Percentiles rank a stretch among this genome's conserved stretches.
phyloP scores from a whole-genome alignment of 1,140 invertebrate species.

The Tetramorium simillimum region DNA sequence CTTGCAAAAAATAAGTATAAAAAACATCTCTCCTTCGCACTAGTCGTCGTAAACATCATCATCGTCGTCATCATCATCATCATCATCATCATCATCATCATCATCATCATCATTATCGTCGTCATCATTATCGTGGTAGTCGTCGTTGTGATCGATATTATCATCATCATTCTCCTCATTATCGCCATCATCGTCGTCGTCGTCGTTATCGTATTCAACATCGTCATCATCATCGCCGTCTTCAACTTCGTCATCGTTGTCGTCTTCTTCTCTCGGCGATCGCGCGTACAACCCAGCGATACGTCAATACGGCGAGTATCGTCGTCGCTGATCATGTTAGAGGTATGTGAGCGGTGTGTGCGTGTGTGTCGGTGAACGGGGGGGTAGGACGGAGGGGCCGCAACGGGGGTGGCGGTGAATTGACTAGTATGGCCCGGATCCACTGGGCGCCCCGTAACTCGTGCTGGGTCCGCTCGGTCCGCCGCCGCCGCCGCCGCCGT shows the following conservation, averaged over 20 bases:
- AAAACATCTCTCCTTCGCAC: slow-evolving; percentile 77
- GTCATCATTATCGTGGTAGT: slow-evolving; percentile 73
- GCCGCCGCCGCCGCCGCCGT: slow-evolving; percentile 80
- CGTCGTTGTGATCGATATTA: slow-evolving; percentile 52
- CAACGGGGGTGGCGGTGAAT: slow-evolving; percentile 69
- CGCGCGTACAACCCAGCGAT: slow-evolving; percentile 48
- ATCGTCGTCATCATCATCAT: slow-evolving; percentile 46
- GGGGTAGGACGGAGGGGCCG: slow-evolving; percentile 43
- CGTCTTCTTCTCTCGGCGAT: slow-evolving; percentile 57
- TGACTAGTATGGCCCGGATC: slow-evolving; percentile 85
- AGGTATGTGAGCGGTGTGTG: slow-evolving; percentile 67
- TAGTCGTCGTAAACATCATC: slow-evolving; percentile 68
- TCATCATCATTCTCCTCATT: slow-evolving; percentile 53
- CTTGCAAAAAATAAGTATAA: slow-evolving; percentile 85
- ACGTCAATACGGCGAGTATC: slow-evolving; percentile 61
- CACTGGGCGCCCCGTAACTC: slow-evolving; percentile 88
- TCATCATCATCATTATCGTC: slow-evolving; percentile 39
- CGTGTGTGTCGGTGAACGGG: slow-evolving; percentile 67
- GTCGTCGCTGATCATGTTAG: slow-evolving; percentile 65
- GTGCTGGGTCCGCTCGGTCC: slow-evolving; percentile 85
- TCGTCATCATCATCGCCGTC: slow-evolving; percentile 57
- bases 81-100: slow-evolving; percentile 39
- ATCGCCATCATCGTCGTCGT: slow-evolving; percentile 45
- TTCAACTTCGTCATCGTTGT: slow-evolving; percentile 43
- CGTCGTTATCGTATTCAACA: slow-evolving; percentile 56